Percentiles rank a stretch among this genome's conserved stretches.
These are phyloP conservation scores for Bellardia bayeri DNA, from an alignment of 2,888 invertebrate genomes.

Conservation along the genomic window DNA sequence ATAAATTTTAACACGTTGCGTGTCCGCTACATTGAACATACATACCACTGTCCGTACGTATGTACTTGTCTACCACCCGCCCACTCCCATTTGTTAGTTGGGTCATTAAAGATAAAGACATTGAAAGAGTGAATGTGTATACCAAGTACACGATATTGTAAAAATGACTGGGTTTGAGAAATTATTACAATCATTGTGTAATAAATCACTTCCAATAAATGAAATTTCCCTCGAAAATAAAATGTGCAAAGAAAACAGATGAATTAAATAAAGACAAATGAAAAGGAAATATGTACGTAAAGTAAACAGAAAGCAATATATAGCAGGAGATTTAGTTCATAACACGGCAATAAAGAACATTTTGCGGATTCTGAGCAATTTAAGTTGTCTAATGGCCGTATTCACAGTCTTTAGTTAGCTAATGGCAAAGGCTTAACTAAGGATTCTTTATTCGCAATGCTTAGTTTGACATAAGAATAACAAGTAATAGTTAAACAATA, in stretches of 20 bases:
- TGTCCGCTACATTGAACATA: neutral
- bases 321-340: conserved; percentile 6
- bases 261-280: conserved; percentile 1
- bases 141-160: neutral
- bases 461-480: too few species aligned
- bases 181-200: conserved; percentile 44
- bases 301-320: neutral
- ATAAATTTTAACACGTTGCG: conserved; percentile 1
- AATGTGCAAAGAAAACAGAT: conserved; percentile 24
- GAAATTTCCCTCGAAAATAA: conserved; percentile 35
- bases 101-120: conserved; percentile 20
- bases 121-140: conserved; percentile 1
- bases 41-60: neutral
- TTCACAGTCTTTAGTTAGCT: too few species aligned
- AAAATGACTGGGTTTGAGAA: conserved; percentile 40
- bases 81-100: neutral
- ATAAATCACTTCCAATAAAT: conserved; percentile 62
- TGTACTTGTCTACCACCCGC: neutral
- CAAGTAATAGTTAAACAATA: too few species aligned
- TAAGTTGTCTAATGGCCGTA: too few species aligned
- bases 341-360: neutral
- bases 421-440: too few species aligned
- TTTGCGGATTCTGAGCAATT: too few species aligned
- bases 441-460: too few species aligned
- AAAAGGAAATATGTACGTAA: conserved; percentile 6